Conservation (phyloP, 1,140 invertebrate genomes). For the Cydia splendana region DNA sequence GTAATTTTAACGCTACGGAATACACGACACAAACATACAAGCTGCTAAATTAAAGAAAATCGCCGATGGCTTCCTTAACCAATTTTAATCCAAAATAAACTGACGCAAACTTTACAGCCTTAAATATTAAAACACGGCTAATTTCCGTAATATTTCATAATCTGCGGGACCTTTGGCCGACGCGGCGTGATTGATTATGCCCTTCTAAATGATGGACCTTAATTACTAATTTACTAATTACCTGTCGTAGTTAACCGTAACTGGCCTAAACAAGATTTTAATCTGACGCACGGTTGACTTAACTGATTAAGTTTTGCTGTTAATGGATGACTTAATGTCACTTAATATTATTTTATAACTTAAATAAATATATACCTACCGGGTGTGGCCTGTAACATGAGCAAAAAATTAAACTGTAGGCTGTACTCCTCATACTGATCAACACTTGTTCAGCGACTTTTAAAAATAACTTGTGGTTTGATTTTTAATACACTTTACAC, state of each 20-base stretch:
- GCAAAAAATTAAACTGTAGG: too few relatives aligned
- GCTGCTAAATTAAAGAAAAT: too few relatives aligned
- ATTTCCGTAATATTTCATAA: conserved; percentile 26
- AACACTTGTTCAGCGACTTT: too few relatives aligned
- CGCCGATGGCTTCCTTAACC: too few relatives aligned
- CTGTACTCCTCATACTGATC: too few relatives aligned
- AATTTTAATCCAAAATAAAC: neutral
- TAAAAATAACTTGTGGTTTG: too few relatives aligned
- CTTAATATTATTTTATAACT: neutral
- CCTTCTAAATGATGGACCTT: conserved; percentile 11
- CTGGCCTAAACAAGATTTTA: conserved; percentile 20
- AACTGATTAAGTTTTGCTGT: neutral
- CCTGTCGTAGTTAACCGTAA: conserved; percentile 17
- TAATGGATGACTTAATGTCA: neutral
- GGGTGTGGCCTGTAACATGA: too few relatives aligned
- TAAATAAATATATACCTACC: too few relatives aligned
- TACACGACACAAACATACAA: too few relatives aligned
- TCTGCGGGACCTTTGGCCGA: conserved; percentile 13
- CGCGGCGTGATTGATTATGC: conserved; percentile 24
- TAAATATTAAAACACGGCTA: neutral
- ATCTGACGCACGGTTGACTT: conserved; percentile 7
- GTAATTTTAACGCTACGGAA: too few relatives aligned
- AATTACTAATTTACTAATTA: conserved; percentile 30
- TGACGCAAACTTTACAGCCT: neutral
- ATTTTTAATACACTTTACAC: too few relatives aligned